Evolutionary conservation across 2,888 invertebrate genomes (phyloP), one percentile per base, ranked within the genome.

Genomic region (Nomada ferruginata): DNA sequence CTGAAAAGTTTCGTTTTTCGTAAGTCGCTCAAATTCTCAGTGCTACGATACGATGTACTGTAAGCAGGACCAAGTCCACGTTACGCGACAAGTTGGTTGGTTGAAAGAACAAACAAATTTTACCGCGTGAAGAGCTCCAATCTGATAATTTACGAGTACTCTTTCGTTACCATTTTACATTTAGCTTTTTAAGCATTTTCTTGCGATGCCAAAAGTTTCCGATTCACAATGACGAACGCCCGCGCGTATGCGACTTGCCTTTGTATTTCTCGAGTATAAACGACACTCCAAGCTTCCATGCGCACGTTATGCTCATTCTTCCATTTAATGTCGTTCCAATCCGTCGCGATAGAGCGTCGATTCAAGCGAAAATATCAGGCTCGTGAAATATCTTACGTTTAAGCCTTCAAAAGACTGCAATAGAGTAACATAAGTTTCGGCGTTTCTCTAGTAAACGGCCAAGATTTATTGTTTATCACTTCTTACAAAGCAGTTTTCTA

Each of bases 21-120:
- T 44, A 71, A 74, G 53, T 63, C 72, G 80, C 76, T 80, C 69
- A 72, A 80, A 76, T 68, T 80, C 69, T 57, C 44, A 71, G 60
- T 74, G 55, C 59, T 23, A 52, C 18, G 29, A 10, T 53, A 60
- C 44, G 42, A 20, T 29, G 20, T 55, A 52, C n/a, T 47, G 65
- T 55, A 26, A 57, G 23, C 65, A 47, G 47, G 57, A 57, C 44
- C 55, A 26, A 50, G 23, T 59, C n/a, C 20, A 72, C 11, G 29
- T 63, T 63, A 13, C 10, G 15, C 23, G n/a, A 57, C 1, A 50
- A 15, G 29, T 20, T 47, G 47, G 18, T 29, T 26, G 44, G 42
- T 5, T 4, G 44, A 29, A 50, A 52, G 15, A 53, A 53, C 18
- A 29, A 18, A 2, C 55, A 60, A 52, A 52, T 18, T 61, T 47